These are phyloP conservation scores for Drosophila glabriapex DNA, from an alignment of 2,888 invertebrate species.

Conservation along the genomic window DNA sequence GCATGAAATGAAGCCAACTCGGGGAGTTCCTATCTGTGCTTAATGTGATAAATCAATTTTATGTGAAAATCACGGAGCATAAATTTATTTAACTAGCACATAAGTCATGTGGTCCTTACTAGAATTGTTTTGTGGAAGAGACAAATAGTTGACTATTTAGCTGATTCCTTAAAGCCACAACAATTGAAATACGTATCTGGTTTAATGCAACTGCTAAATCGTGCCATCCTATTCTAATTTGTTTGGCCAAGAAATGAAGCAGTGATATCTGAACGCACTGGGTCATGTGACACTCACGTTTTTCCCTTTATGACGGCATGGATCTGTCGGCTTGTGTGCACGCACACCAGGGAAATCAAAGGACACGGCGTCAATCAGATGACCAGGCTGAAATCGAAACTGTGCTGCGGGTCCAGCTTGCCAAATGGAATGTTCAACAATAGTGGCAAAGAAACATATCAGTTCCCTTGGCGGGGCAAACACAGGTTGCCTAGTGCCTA, in stretches of 20 bases:
- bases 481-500: conserved; percentile 8
- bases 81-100: conserved; percentile 82
- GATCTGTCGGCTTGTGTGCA: conserved; percentile 14
- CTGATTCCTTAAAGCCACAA: conserved; percentile 37
- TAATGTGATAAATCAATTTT: conserved; percentile 83
- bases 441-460: conserved; percentile 19
- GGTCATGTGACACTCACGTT: conserved; percentile 49
- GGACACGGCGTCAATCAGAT: conserved; percentile 43
- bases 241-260: conserved; percentile 21
- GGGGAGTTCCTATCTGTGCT: conserved; percentile 54
- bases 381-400: conserved; percentile 25
- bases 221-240: conserved; percentile 1
- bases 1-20: conserved; percentile 77
- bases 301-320: conserved; percentile 48
- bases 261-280: conserved; percentile 30
- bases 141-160: conserved; percentile 44
- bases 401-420: conserved; percentile 33
- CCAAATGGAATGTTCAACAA: conserved; percentile 37
- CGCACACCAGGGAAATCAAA: conserved; percentile 55
- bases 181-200: conserved; percentile 25
- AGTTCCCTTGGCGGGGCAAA: conserved; percentile 1
- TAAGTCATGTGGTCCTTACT: conserved; percentile 68
- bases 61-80: conserved; percentile 82
- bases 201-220: conserved; percentile 8
- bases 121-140: conserved; percentile 37